Evolutionary conservation across 2,888 invertebrate genomes (phyloP), one percentile per base, ranked within the genome.

Genomic region (Drosophila kanekoi): DNA sequence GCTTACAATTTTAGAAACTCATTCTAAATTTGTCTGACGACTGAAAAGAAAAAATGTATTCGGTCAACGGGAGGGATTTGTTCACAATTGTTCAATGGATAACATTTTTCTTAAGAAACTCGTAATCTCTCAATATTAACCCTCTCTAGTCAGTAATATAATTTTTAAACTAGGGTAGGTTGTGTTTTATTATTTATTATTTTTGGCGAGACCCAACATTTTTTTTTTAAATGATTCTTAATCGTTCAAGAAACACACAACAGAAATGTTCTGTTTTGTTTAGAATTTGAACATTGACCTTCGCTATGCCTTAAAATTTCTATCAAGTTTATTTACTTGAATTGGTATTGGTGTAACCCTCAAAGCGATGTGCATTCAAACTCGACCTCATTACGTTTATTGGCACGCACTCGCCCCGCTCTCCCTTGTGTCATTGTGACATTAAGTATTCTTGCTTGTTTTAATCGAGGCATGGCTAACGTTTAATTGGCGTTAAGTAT

Each of bases 301-400:
- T 82, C 68, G 63, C 23, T 69, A 68, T 78, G 65, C 57, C 67
- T 67, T 66, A 59, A 60, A 61, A 58, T 65, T 48, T 63, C 72
- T 65, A 64, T 71, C 68, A 79, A 86, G 81, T 89, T 76, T 89
- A 87, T 81, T 89, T 87, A 78, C 87, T 86, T 88, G 77, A 80
- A 64, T 67, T 62, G 64, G 87, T 74, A 69, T 49, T 51, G 52
- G 48, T 63, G 77, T 65, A 8, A 28, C 72, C 68, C 20, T 54
- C 49, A 56, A 23, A 43, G 37, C 32, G 16, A 45, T 38, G 38
- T 66, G 48, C 51, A 65, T 66, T 65, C 28, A 44, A 62, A 59
- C 8, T n/a, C 47, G 48, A 62, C 57, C 74, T 66, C n/a, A 13
- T n/a, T 62, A 54, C 48, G 23, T 38, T 20, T 23, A n/a, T 33